Conservation (phyloP, 2,797 vertebrate genomes). For the Meda fulgida region DNA sequence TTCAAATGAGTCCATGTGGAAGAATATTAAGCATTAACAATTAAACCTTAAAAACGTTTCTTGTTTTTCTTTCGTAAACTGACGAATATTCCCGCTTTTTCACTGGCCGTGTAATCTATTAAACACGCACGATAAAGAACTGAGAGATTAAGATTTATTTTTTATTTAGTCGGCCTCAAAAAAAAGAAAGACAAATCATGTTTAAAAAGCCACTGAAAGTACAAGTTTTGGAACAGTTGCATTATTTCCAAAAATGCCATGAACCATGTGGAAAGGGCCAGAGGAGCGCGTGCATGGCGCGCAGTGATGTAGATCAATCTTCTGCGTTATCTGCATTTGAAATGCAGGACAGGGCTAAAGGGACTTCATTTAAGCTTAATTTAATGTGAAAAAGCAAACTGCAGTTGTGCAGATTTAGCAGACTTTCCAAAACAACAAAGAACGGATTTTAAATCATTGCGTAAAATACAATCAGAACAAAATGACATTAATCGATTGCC, state of each 20-base stretch:
- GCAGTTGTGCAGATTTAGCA: background rate
- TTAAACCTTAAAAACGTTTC: background rate
- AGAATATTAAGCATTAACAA: background rate
- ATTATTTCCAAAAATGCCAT: conserved; percentile 40
- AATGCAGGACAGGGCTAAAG: background rate
- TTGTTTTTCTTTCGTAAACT: background rate
- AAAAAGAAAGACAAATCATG: background rate
- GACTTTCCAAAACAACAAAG: background rate
- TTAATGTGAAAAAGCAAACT: background rate
- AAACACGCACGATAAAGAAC: background rate
- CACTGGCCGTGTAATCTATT: background rate
- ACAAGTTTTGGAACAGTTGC: conserved; percentile 29
- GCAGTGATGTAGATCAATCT: conserved; percentile 50
- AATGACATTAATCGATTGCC: background rate
- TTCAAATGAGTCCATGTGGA: background rate
- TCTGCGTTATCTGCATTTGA: background rate
- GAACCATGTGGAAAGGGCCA: conserved; percentile 55
- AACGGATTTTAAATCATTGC: background rate
- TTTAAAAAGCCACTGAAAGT: background rate
- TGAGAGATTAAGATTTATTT: no score
- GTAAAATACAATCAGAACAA: background rate
- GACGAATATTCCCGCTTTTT: background rate
- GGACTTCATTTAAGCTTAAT: background rate
- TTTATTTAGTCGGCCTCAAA: background rate
- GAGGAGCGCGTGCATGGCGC: conserved; percentile 39